Base-by-base conservation (phyloP, 2,888 invertebrate genomes). In the Caenorhabditis virilis region DNA sequence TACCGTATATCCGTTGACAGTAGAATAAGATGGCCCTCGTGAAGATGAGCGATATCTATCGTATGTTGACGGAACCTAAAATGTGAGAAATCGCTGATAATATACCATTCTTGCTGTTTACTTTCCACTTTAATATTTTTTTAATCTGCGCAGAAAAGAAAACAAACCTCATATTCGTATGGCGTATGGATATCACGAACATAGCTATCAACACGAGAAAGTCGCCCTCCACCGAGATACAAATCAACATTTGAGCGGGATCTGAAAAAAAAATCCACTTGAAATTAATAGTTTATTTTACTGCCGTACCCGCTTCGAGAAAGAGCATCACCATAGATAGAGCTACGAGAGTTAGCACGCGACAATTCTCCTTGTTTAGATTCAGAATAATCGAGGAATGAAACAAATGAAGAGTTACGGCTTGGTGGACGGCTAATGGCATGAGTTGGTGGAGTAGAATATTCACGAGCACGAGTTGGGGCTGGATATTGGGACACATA, bases 151-250 rank as follows among this genome's bases (percentile, higher is more conserved):
- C 6, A 5, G 20, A 18, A 26, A 46, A 36, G n/a, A 20, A 4
- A 35, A 6, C 63, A 41, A 33, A 69, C 72, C 69, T 69, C 70
- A 53, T 70, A 79, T 50, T 78, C 80, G 59, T 79, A 82, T 41
- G 65, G 69, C 49, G 72, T 75, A 69, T 80, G 72, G 52, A 82
- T 66, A 49, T 78, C 78, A 50, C 74, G 70, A 47, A 82, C 79
- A 57, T 77, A 82, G 58, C 76, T 78, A 59, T 82, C 82, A 26
- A 82, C 82, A 38, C 82, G 82, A 18, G 80, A 81, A 39, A 82
- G 66, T 45, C 82, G 74, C 11, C 82, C 82, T 27, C 69, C 68
- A 42, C 79, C 79, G 43, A 75, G 60, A 62, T 78, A 82, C 38
- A 77, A 68, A 60, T 81, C 80, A 25, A 81, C 67, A 61, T 79